Base-by-base conservation (phyloP, 2,888 invertebrate species). In the Eupithecia centaureata region DNA sequence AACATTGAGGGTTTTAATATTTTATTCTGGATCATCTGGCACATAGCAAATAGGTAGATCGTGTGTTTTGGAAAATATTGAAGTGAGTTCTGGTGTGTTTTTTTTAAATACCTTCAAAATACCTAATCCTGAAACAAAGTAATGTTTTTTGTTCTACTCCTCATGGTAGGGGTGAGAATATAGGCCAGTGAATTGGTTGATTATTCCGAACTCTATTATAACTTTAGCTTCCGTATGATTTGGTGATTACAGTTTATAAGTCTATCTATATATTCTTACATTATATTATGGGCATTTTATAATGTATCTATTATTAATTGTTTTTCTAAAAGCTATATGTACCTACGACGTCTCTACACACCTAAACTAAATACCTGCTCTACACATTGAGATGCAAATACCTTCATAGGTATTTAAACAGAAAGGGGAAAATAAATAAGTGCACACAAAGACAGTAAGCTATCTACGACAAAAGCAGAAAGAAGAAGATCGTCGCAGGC, bases 391-490 rank as follows among this genome's bases (percentile, higher is more conserved):
- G 59, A 70, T 70, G 68, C 70, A 67, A n/a, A 59, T 13, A 38
- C 51, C 15, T 67, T 32, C 56, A 27, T 10, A 28, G 1, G n/a
- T 56, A 10, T 42, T 15, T 64, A 68, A 66, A 73, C 42, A 61
- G 65, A 70, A 54, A 57, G 33, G 72, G 72, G 64, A 61, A 68
- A 65, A 68, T 58, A 30, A 71, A 61, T 61, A 63, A 60, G 70
- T 71, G 70, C 72, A 72, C 65, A 74, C 63, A 76, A 51, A 54
- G 69, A 73, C 66, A 59, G 47, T 66, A 73, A 73, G 82, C 88
- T 89, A 51, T 80, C 89, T 82, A 85, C 74, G 79, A 76, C 88
- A 86, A 72, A 80, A 88, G 84, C 81, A 70, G 68, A 74, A 54
- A 75, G 71, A 68, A 70, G 65, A 70, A 70, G 67, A 42, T 15